These are phyloP conservation scores for Paralvinella palmiformis DNA, from an alignment of 1,140 invertebrate genomes.

Conservation along the genomic window DNA sequence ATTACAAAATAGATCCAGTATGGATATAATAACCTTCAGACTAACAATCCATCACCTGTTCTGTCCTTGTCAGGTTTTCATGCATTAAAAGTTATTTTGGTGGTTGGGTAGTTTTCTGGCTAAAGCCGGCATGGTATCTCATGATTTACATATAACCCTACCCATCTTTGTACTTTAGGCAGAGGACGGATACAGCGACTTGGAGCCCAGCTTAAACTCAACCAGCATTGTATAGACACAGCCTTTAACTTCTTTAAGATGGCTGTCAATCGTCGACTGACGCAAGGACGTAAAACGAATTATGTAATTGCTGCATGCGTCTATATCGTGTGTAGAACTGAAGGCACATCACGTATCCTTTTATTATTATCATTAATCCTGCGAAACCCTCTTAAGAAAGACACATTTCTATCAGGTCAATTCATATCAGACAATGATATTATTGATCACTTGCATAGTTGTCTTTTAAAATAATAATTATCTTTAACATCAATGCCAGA, in stretches of 20 bases:
- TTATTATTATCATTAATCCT: too few species aligned
- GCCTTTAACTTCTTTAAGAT: constrained; percentile 96
- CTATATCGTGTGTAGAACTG: constrained; percentile 92
- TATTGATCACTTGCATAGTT: too few species aligned
- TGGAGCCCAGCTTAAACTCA: constrained; percentile 58
- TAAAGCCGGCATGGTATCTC: background rate
- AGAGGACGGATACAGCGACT: constrained; percentile 44
- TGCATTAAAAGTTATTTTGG: too few species aligned
- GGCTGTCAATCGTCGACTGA: constrained; percentile 71
- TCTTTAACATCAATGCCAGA: constrained; percentile 56
- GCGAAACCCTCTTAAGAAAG: too few species aligned
- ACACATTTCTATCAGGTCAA: too few species aligned
- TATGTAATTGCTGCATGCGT: constrained; percentile 95
- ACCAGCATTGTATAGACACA: constrained; percentile 85
- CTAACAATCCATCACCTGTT: too few species aligned
- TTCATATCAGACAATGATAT: too few species aligned
- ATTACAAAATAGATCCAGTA: too few species aligned
- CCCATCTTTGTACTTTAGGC: constrained; percentile 23
- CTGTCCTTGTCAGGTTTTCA: too few species aligned
- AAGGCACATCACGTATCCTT: constrained; percentile 89
- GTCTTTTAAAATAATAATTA: too few species aligned
- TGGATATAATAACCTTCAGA: too few species aligned
- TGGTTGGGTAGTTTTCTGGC: too few species aligned
- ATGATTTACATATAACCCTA: background rate
- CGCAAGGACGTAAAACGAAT: constrained; percentile 80